Percentiles rank a stretch among this genome's conserved stretches.
These are phyloP conservation scores for Eumerus sabulonum DNA, from an alignment of 2,888 invertebrate species.

Conservation along the genomic window DNA sequence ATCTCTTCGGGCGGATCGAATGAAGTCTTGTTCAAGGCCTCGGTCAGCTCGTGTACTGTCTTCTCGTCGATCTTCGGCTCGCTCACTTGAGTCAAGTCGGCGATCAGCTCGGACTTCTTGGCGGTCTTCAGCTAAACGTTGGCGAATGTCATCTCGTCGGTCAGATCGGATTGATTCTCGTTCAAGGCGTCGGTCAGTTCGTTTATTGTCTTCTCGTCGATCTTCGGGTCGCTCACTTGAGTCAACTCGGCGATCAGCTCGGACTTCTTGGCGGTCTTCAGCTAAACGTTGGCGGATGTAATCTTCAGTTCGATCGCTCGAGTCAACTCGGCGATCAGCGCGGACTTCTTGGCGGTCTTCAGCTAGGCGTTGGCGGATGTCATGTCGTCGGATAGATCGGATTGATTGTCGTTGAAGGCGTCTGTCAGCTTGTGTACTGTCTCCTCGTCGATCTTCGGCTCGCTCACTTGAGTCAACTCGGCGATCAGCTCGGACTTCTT, in stretches of 20 bases:
- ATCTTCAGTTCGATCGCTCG: neutral
- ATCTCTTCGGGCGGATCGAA: constrained; percentile 6
- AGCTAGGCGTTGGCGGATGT: neutral
- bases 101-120: constrained; percentile 8
- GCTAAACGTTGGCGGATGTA: no score
- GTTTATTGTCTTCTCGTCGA: neutral
- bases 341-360: neutral
- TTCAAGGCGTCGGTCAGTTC: neutral
- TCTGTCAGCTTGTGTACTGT: neutral
- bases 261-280: neutral
- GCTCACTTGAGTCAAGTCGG: constrained; percentile 17
- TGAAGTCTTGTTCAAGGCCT: neutral
- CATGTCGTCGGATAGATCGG: neutral
- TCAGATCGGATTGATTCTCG: neutral
- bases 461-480: constrained; percentile 9
- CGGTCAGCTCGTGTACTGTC: neutral
- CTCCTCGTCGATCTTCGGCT: neutral
- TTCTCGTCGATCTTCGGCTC: neutral
- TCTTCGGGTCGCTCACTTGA: neutral
- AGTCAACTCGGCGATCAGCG: constrained; percentile 17
- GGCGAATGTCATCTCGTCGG: constrained; percentile 1
- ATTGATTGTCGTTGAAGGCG: neutral
- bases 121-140: constrained; percentile 1
- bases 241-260: neutral
- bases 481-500: constrained; percentile 1